These are phyloP conservation scores for Synergus umbraculus DNA, from an alignment of 2,888 invertebrate species.

Conservation along the genomic window DNA sequence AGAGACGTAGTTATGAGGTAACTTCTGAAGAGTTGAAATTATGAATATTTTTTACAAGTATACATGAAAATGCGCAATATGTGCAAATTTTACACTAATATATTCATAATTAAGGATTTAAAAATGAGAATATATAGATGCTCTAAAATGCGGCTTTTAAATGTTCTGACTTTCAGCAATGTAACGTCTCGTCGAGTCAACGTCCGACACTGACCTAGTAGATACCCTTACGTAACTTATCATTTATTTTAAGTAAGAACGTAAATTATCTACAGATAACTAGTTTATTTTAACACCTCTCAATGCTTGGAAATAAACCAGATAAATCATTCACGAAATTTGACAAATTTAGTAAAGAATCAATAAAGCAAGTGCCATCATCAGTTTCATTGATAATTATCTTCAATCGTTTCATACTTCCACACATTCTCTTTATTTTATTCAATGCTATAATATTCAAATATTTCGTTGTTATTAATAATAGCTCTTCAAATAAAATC, in stretches of 20 bases:
- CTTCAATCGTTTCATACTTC: no score
- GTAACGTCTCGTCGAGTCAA: conserved; percentile 10
- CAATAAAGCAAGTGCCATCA: no score
- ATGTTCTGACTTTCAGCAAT: not conserved
- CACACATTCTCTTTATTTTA: not conserved
- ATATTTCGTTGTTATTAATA: not conserved
- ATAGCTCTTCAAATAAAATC: not conserved
- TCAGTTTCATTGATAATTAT: no score
- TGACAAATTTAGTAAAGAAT: no score
- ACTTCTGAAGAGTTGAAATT: no score
- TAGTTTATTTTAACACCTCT: no score
- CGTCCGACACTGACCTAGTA: conserved; percentile 26
- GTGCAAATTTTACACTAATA: no score
- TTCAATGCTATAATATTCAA: not conserved
- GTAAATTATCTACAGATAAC: not conserved
- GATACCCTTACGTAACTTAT: not conserved
- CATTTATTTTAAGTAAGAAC: not conserved
- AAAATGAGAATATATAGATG: no score
- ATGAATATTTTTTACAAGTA: not conserved
- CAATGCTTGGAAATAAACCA: no score
- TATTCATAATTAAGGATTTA: no score
- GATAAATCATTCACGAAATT: no score
- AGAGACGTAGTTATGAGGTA: no score
- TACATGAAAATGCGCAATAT: not conserved
- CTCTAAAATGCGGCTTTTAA: not conserved